These are phyloP conservation scores for Sycophaga agraensis DNA, from an alignment of 1,140 invertebrate species.

Conservation along the genomic window DNA sequence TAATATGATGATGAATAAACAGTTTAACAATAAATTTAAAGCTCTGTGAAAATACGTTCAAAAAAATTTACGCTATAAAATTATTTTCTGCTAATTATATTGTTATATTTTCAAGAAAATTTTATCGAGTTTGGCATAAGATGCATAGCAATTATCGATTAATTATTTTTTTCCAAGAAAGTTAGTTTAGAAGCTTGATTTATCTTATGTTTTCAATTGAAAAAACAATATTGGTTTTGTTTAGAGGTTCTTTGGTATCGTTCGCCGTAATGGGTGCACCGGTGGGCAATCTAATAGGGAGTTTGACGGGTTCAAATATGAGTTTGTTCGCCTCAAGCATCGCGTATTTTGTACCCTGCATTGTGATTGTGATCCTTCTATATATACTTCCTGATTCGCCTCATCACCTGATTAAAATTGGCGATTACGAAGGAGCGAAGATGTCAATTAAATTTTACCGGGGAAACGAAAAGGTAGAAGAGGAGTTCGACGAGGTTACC, in stretches of 20 bases:
- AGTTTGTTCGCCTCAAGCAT: slow-evolving; percentile 12
- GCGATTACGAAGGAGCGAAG: slow-evolving; percentile 61
- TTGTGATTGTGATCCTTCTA: slow-evolving; percentile 48
- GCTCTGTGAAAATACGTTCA: no score
- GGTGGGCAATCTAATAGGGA: slow-evolving; percentile 69
- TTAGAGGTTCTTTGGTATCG: slow-evolving; percentile 62
- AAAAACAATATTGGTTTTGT: no score
- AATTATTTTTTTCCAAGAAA: no score
- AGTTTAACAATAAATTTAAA: no score
- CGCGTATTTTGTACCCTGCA: slow-evolving; percentile 59
- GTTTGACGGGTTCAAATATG: slow-evolving; percentile 64
- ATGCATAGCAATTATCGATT: no score
- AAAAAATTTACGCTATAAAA: no score
- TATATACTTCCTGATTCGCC: slow-evolving; percentile 74
- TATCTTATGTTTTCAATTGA: no score
- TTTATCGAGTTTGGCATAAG: no score
- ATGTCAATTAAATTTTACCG: slow-evolving; percentile 44
- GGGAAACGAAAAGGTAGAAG: slow-evolving; percentile 6
- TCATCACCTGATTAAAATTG: slow-evolving; percentile 64
- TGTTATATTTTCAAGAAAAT: no score
- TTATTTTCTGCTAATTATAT: no score
- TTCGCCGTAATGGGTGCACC: slow-evolving; percentile 31
- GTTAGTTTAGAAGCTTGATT: no score
- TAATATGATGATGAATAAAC: no score
- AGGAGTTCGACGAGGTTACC: slow-evolving; percentile 19